Evolutionary conservation across 2,797 vertebrate genomes (phyloP), one percentile per base, ranked within the genome.

Genomic region (Leucoraja ocellata): DNA sequence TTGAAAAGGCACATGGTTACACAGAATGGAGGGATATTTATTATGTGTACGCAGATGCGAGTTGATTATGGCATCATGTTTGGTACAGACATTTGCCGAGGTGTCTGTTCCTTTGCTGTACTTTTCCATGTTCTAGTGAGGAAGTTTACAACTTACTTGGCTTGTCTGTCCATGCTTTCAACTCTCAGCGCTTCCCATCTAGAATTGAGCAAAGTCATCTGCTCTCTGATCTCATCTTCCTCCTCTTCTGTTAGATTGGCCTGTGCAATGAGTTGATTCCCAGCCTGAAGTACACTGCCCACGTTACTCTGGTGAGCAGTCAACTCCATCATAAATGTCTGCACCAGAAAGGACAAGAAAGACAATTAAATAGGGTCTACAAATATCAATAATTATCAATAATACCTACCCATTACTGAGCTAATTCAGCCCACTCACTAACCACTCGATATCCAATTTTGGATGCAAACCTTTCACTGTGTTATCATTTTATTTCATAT

Each of bases 261-360:
- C 94, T 99, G 98, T 25, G 98, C 97, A 61, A 99, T 98, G 94
- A 99, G 96, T 71, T 99, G 99, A 96, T 98, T 99, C 23, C 99
- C 99, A 0, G 97, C 98, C 95, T 99, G 98, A 79, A 99, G 97
- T 94, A 99, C 98, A 0, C 96, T 98, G 54, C 99, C 99, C 94
- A 99, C 99, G 0, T 97, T 99, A 97, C 99, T 99, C 97, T 99
- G 99, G 95, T 99, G 99, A 0, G 98, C 98, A 0, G 99, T 99
- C 94, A 99, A 96, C 95, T 99, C 98, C 99, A 99, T 99, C 99
- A 99, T 99, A 93, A 99, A 99, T 93, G 94, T 94, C 98, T 99
- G 94, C 11, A 18, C n/a, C 23, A 93, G 16, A 18, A 93, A 93
- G 54, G n/a, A 78, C n/a, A 10, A 65, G n/a, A 93, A 39, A 28